Evolutionary conservation across 2,797 vertebrate species (phyloP).

Genomic region (Platalea minor): DNA sequence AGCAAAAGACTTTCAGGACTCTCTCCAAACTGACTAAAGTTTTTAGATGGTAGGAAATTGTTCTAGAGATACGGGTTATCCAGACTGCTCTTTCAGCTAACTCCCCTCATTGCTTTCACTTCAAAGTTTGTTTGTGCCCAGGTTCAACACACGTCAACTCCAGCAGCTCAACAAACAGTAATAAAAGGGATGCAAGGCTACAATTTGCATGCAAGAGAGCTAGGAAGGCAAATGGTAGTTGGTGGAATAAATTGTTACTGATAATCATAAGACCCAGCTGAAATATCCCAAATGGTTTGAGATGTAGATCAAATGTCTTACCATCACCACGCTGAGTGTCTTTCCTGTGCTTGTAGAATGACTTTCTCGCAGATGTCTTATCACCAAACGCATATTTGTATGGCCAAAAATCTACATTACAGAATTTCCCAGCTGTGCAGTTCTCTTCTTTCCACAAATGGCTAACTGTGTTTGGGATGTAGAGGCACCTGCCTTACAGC

Average conservation of each 20-base stretch:
- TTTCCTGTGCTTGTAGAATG: background rate
- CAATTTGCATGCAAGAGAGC: background rate
- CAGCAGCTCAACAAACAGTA: background rate
- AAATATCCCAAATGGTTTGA: background rate
- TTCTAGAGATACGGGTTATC: background rate
- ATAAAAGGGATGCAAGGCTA: background rate
- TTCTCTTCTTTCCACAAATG: background rate
- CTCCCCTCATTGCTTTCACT: background rate
- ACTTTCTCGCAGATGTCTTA: background rate
- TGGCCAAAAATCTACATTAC: background rate
- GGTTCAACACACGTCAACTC: background rate
- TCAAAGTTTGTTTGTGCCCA: background rate
- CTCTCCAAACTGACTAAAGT: background rate
- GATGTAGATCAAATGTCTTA: background rate
- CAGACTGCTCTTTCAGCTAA: background rate
- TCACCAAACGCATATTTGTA: background rate
- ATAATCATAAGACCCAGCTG: background rate
- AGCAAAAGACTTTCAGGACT: background rate
- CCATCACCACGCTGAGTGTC: background rate
- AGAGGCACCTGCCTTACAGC: background rate
- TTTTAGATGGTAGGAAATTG: background rate
- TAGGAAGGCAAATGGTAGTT: background rate
- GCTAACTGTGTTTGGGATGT: background rate
- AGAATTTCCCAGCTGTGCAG: background rate
- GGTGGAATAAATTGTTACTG: background rate